Evolutionary conservation across 2,888 invertebrate genomes (phyloP).

Genomic region (Drosophila niveifrons): DNA sequence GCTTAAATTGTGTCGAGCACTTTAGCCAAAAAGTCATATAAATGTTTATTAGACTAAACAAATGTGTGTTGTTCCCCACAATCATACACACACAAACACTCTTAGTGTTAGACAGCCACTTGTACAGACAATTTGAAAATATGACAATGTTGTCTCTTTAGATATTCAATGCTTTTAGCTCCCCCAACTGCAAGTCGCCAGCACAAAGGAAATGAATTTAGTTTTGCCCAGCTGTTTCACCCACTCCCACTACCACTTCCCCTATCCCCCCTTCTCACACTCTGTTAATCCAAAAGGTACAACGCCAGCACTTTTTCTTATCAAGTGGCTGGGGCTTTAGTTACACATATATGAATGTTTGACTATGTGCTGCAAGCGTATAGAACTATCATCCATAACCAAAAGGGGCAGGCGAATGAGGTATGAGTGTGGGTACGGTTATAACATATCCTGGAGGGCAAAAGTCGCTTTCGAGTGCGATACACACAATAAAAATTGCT

Average conservation of each 20-base stretch:
- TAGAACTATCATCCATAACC: conserved; percentile 33
- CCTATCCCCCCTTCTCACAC: not conserved
- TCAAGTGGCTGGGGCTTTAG: conserved; percentile 28
- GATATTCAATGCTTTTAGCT: conserved; percentile 77
- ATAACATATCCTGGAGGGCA: conserved; percentile 10
- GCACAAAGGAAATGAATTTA: conserved; percentile 59
- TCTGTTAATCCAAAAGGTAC: conserved; percentile 61
- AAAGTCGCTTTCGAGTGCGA: conserved; percentile 16
- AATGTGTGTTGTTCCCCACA: conserved; percentile 48
- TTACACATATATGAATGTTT: not conserved
- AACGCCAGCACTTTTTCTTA: conserved; percentile 71
- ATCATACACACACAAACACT: conserved; percentile 8
- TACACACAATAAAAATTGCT: conserved; percentile 22
- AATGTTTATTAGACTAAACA: conserved; percentile 77
- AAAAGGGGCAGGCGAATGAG: conserved; percentile 25
- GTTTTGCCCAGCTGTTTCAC: conserved; percentile 46
- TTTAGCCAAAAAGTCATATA: conserved; percentile 70
- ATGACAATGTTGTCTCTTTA: conserved; percentile 74
- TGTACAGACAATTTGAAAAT: conserved; percentile 77
- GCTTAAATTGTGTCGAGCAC: conserved; percentile 41
- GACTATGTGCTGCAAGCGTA: not conserved
- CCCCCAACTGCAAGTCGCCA: conserved; percentile 34
- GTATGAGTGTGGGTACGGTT: conserved; percentile 1
- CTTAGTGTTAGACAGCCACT: conserved; percentile 46
- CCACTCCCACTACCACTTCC: too few relatives aligned